A percentile compares a stretch with the other conserved stretches of the same genome.
phyloP scores from a whole-genome alignment of 2,797 vertebrate genomes.

The Enteromius viviparus region DNA sequence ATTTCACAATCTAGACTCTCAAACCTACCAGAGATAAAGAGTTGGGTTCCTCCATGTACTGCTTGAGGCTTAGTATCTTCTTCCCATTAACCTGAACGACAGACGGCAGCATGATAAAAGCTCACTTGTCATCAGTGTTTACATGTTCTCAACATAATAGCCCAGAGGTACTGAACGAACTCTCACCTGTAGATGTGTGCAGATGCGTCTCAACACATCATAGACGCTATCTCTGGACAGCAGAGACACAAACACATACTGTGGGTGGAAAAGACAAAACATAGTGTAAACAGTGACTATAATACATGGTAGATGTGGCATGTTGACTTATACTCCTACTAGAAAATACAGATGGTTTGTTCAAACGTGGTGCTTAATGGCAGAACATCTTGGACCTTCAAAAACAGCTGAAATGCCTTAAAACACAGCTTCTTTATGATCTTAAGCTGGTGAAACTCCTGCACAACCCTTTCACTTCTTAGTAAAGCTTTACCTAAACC shows the following conservation, averaged over 20 bases:
- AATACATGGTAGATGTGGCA: background rate
- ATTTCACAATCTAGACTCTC: constrained; percentile 38
- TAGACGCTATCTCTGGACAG: constrained; percentile 95
- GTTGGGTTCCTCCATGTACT: constrained; percentile 84
- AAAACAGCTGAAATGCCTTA: background rate
- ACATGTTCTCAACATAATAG: background rate
- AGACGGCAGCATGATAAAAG: constrained; percentile 61
- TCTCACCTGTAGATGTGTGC: constrained; percentile 91
- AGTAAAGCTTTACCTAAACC: background rate
- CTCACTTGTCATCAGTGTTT: background rate
- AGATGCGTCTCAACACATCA: constrained; percentile 89
- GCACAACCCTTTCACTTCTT: background rate
- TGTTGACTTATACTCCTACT: background rate
- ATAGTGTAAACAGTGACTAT: background rate
- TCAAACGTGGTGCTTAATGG: background rate
- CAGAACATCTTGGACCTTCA: background rate
- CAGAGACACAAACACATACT: constrained; percentile 96
- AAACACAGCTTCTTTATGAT: background rate
- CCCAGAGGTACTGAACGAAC: background rate
- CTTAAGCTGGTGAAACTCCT: background rate
- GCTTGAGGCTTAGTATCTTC: constrained; percentile 91
- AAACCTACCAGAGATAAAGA: constrained; percentile 84
- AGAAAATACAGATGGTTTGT: background rate
- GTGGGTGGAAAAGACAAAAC: constrained; percentile 52
- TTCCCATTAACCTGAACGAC: constrained; percentile 81